A percentile compares a stretch with the other conserved stretches of the same genome.
Conservation (phyloP, 1,140 invertebrate genomes). For the Chrysomallon squamiferum region DNA sequence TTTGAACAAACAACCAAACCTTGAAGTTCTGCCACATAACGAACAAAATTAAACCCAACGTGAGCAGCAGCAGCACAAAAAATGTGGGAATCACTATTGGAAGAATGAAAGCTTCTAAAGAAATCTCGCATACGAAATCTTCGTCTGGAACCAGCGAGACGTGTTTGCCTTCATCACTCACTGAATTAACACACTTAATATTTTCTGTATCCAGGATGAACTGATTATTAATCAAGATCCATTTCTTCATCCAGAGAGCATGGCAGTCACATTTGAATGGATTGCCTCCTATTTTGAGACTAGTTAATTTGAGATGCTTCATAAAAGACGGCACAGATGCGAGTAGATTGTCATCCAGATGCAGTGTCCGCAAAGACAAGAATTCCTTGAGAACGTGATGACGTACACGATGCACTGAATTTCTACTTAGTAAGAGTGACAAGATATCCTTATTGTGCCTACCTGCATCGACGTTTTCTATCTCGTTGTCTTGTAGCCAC, state of each 20-base stretch:
- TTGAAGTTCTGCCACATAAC: constrained; percentile 33
- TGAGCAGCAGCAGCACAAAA: constrained; percentile 20
- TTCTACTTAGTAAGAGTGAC: constrained; percentile 21
- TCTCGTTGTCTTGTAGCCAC: constrained; percentile 41
- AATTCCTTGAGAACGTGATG: constrained; percentile 11
- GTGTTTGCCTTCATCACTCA: constrained; percentile 26
- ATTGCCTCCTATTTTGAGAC: constrained; percentile 28
- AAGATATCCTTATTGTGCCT: constrained; percentile 6
- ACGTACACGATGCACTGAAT: constrained; percentile 21
- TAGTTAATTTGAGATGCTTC: not conserved
- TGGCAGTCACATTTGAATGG: constrained; percentile 42
- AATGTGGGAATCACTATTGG: constrained; percentile 20
- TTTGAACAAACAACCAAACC: constrained; percentile 40
- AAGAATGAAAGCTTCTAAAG: constrained; percentile 19
- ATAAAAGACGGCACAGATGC: constrained; percentile 21
- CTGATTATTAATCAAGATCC: constrained; percentile 22
- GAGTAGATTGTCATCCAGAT: constrained; percentile 35
- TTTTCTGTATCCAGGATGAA: constrained; percentile 12
- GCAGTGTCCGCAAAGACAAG: constrained; percentile 12
- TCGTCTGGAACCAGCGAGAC: constrained; percentile 32
- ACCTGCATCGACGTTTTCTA: constrained; percentile 15
- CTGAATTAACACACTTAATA: constrained; percentile 28
- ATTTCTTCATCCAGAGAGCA: constrained; percentile 42
- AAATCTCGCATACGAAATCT: constrained; percentile 32
- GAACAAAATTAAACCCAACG: constrained; percentile 16